These are phyloP conservation scores for Corythornis vintsioides DNA, from an alignment of 2,113 vertebrate genomes.

Conservation along the genomic window DNA sequence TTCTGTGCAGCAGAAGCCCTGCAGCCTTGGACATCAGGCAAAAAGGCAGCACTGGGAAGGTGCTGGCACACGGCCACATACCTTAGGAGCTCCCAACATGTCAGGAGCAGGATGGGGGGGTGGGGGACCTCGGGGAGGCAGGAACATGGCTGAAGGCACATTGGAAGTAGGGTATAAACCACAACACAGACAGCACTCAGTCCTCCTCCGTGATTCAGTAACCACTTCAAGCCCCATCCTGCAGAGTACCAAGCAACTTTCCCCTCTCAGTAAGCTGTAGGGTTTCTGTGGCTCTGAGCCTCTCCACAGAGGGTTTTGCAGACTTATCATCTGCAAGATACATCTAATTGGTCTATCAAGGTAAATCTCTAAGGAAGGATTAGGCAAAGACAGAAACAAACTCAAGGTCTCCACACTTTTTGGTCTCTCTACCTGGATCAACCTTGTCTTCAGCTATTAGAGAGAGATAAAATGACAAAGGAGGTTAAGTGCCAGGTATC, in stretches of 20 bases:
- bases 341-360: slow-evolving; percentile 28
- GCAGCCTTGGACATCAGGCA: background rate
- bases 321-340: background rate
- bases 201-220: background rate
- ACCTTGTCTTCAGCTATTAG: background rate
- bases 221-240: slow-evolving; percentile 39
- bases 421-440: background rate
- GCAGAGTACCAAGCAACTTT: background rate
- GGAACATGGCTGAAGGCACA: background rate
- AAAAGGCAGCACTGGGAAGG: background rate
- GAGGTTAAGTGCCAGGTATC: background rate
- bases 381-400: background rate
- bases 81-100: background rate
- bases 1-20: background rate
- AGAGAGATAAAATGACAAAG: background rate
- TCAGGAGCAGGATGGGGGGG: background rate
- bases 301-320: background rate
- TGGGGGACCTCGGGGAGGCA: background rate
- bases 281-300: background rate
- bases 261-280: background rate
- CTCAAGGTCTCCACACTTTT: background rate
- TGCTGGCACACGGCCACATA: background rate
- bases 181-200: background rate
- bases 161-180: background rate
- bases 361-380: background rate